A percentile compares a stretch with the other conserved stretches of the same genome.
Evolutionary conservation across 1,140 invertebrate genomes (phyloP).

Genomic region (Pomacea maculata): DNA sequence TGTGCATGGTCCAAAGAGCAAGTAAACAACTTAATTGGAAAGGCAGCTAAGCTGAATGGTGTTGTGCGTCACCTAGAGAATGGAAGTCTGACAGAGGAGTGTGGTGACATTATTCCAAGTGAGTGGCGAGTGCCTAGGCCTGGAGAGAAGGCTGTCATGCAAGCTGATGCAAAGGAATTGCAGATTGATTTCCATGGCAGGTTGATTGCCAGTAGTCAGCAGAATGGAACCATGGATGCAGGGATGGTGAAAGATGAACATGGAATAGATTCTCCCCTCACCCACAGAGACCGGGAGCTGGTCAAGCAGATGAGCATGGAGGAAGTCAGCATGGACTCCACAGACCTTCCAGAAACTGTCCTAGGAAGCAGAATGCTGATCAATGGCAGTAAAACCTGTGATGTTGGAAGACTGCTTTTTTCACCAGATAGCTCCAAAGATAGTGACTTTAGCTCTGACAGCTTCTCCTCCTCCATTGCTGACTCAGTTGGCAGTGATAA

Average conservation of each 20-base stretch:
- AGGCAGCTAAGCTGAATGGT: conserved; percentile 36
- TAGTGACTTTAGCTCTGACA: conserved; percentile 55
- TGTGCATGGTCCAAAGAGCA: conserved; percentile 18
- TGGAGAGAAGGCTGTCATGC: conserved; percentile 10
- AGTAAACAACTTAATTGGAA: conserved; percentile 30
- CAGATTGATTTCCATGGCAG: not conserved
- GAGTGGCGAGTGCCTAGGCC: conserved; percentile 2
- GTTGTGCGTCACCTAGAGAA: conserved; percentile 40
- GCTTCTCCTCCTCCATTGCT: conserved; percentile 47
- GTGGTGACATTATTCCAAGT: conserved; percentile 8
- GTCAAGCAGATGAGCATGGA: conserved; percentile 23
- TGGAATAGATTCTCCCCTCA: not conserved
- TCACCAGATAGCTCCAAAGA: conserved; percentile 46
- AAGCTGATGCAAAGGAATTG: not conserved
- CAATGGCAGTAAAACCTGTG: conserved; percentile 5
- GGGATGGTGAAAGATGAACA: not conserved
- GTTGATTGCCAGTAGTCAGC: not conserved
- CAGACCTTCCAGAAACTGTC: not conserved
- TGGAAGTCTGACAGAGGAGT: conserved; percentile 21
- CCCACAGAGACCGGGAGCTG: conserved; percentile 9
- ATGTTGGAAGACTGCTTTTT: conserved; percentile 3
- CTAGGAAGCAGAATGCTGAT: not conserved
- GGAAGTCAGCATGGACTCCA: conserved; percentile 22
- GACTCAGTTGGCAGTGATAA: conserved; percentile 43
- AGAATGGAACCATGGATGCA: not conserved